These are phyloP conservation scores for Elysia crispata DNA, from an alignment of 2,888 invertebrate genomes.

Conservation along the genomic window DNA sequence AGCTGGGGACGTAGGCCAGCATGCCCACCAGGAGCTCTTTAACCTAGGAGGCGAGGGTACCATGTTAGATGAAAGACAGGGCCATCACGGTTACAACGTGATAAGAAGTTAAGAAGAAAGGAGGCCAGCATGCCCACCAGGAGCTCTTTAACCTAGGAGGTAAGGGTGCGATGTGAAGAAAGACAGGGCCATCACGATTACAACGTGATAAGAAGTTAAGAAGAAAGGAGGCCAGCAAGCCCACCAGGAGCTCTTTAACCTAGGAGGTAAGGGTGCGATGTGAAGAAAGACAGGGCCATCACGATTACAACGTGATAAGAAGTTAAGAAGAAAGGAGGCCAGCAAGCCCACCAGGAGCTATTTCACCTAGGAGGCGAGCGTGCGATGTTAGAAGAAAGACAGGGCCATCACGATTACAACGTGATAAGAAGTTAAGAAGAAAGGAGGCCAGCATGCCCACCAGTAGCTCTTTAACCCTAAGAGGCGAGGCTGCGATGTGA, in stretches of 20 bases:
- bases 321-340: constrained; percentile 61
- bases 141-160: constrained; percentile 62
- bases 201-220: no score
- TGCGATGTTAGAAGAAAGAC: no score
- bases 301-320: no score
- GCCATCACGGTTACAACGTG: no score
- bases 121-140: constrained; percentile 65
- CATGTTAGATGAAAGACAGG: no score
- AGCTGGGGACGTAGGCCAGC: constrained; percentile 62
- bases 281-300: no score
- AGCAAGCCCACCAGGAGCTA: constrained; percentile 66
- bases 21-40: constrained; percentile 64
- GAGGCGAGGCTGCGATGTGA: constrained; percentile 55
- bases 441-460: constrained; percentile 65
- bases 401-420: no score
- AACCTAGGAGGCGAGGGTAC: constrained; percentile 58
- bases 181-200: no score
- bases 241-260: constrained; percentile 64
- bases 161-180: no score
- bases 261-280: constrained; percentile 57
- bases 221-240: constrained; percentile 64
- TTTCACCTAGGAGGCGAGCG: constrained; percentile 58
- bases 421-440: no score
- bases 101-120: no score
- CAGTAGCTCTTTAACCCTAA: constrained; percentile 62